Base-by-base conservation (phyloP, 2,888 invertebrate genomes). In the Andricus curvator region DNA sequence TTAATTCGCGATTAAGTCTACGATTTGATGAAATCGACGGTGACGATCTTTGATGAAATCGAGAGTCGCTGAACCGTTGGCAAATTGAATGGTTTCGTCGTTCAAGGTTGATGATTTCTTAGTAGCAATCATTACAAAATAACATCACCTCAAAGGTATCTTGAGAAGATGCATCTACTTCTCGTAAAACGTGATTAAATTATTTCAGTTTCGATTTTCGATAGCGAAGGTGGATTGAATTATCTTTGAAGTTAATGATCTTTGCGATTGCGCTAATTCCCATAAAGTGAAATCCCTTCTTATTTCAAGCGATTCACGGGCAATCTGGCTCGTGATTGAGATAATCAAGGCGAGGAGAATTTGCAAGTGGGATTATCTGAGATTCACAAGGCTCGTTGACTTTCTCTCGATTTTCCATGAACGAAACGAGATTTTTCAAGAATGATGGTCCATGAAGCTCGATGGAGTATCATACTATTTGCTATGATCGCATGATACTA, bases 401-500 rank as follows among this genome's bases (percentile, higher is more conserved):
- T 78, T 78, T 78, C 74, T 48, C 56, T 76, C 77, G 80, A 65
- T 78, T 76, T 78, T 66, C 70, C 76, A 56, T 77, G 79, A 65
- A 44, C 48, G 80, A 33, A 44, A 65, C 60, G 60, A 82, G 78
- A 76, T 76, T 80, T 83, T 65, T 70, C 76, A 79, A 74, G 79
- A 67, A 62, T 78, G 78, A 80, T 81, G 80, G 70, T 78, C 81
- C 81, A 79, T 81, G 84, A 81, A 82, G 81, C 84, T 83, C 62
- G 66, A 78, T 77, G 62, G 6, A 2, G 62, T 62, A 62, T 56
- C 56, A 56, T 56, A 56, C n/a, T 56, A 56, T n/a, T n/a, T n/a
- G 56, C n/a, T 56, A 11, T n/a, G n/a, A 56, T 56, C 56, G 56
- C n/a, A 56, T 56, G 56, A 56, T 56, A 65, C 8, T 65, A 33